Percentiles rank a stretch among this genome's conserved stretches.
Conservation (phyloP, 2,888 invertebrate genomes). For the Rambutsinella grinnellia region DNA sequence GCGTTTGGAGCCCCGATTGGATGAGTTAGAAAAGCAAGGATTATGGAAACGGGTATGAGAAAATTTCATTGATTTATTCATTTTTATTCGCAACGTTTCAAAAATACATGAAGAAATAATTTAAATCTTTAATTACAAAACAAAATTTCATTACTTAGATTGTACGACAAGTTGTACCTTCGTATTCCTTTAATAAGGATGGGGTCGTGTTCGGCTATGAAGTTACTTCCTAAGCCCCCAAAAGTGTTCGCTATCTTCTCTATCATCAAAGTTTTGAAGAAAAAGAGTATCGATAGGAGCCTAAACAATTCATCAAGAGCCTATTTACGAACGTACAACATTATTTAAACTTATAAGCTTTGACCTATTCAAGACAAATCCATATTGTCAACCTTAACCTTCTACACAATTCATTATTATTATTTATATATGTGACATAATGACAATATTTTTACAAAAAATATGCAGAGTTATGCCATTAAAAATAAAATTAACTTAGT, state of each 20-base stretch:
- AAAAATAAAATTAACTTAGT: too few species aligned
- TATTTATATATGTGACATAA: too few species aligned
- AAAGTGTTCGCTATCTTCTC: background rate
- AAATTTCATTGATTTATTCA: slow-evolving; percentile 5
- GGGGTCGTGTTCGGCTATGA: slow-evolving; percentile 67
- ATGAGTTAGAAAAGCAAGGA: slow-evolving; percentile 65
- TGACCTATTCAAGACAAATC: too few species aligned
- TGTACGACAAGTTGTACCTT: slow-evolving; percentile 65
- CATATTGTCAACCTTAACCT: too few species aligned
- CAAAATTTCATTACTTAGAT: slow-evolving; percentile 47
- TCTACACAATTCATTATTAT: too few species aligned
- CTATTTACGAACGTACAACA: too few species aligned
- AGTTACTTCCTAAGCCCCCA: slow-evolving; percentile 26
- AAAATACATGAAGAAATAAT: background rate
- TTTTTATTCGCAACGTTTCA: background rate
- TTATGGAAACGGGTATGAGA: slow-evolving; percentile 66
- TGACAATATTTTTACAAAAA: too few species aligned
- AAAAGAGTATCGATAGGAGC: too few species aligned
- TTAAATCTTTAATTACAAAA: background rate
- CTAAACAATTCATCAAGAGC: too few species aligned
- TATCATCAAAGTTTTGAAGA: too few species aligned
- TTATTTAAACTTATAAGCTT: too few species aligned
- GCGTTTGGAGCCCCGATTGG: slow-evolving; percentile 68
- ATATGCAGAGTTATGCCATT: too few species aligned
- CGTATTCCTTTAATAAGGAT: slow-evolving; percentile 67